Evolutionary conservation across 2,888 invertebrate genomes (phyloP).

Genomic region (Drosophila monieri): DNA sequence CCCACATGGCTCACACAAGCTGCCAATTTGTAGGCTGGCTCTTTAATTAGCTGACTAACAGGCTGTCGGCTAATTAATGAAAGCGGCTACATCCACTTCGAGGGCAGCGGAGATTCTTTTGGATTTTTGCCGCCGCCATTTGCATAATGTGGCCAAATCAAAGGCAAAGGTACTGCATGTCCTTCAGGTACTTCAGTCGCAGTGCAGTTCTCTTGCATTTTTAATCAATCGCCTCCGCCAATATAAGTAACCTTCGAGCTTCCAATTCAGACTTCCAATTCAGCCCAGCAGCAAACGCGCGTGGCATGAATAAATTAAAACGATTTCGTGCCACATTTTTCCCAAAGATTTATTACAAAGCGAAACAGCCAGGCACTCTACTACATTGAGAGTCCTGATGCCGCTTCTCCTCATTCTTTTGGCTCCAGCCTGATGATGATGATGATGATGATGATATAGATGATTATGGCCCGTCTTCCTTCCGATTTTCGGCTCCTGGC

Average conservation of each 20-base stretch:
- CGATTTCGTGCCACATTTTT: conserved; percentile 61
- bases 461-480: conserved; percentile 54
- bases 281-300: conserved; percentile 47
- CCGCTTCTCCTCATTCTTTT: not conserved
- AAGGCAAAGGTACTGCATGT: conserved; percentile 23
- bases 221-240: conserved; percentile 56
- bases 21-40: conserved; percentile 66
- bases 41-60: conserved; percentile 54
- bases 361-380: conserved; percentile 22
- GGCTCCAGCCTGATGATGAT: conserved; percentile 18
- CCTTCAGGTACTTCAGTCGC: conserved; percentile 22
- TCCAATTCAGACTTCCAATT: conserved; percentile 5
- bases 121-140: conserved; percentile 35
- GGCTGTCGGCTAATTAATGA: conserved; percentile 60
- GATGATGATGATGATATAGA: conserved; percentile 42
- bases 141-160: conserved; percentile 41
- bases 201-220: conserved; percentile 68
- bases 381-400: not conserved
- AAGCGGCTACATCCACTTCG: conserved; percentile 25
- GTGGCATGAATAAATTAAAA: conserved; percentile 76
- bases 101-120: not conserved
- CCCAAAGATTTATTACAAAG: conserved; percentile 58
- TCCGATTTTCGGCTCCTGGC: conserved; percentile 43
- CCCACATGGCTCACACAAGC: conserved; percentile 64
- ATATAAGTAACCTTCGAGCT: conserved; percentile 1